A percentile compares a stretch with the other conserved stretches of the same genome.
phyloP scores from a whole-genome alignment of 2,888 invertebrate species.

The Ormia ochracea region DNA sequence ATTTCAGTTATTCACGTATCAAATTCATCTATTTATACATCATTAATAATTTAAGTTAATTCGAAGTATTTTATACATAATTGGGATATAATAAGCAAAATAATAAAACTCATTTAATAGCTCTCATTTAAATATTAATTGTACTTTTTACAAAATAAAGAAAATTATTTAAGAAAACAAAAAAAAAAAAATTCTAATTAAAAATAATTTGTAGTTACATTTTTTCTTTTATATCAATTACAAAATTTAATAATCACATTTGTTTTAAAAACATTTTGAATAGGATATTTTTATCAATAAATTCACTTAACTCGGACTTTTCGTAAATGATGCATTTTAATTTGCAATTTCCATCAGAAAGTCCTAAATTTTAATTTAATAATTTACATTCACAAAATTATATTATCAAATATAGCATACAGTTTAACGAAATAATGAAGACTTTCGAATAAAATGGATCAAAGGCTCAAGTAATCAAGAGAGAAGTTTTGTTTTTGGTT shows the following conservation, averaged over 20 bases:
- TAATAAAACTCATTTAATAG: neutral
- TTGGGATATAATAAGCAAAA: slow-evolving; percentile 3
- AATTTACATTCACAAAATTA: slow-evolving; percentile 40
- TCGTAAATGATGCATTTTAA: neutral
- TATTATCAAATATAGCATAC: neutral
- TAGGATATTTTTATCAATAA: slow-evolving; percentile 34
- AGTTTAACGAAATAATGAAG: slow-evolving; percentile 13
- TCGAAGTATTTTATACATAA: slow-evolving; percentile 8
- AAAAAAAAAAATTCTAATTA: slow-evolving; percentile 1
- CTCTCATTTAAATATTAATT: slow-evolving; percentile 16
- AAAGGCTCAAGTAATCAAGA: slow-evolving; percentile 34
- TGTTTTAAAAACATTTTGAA: slow-evolving; percentile 57
- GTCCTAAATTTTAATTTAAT: slow-evolving; percentile 19
- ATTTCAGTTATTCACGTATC: too few species aligned
- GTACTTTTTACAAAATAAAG: slow-evolving; percentile 24
- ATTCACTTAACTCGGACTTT: slow-evolving; percentile 38
- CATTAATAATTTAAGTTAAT: slow-evolving; percentile 3
- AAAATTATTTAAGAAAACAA: neutral
- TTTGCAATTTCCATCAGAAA: neutral
- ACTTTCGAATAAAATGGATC: neutral
- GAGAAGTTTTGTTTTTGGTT: neutral
- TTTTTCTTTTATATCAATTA: slow-evolving; percentile 26
- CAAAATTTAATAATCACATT: slow-evolving; percentile 34
- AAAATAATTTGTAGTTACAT: neutral
- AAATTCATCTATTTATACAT: neutral